Percentiles rank a stretch among this genome's conserved stretches.
phyloP scores from a whole-genome alignment of 2,113 vertebrate species.

The Oryzias celebensis region DNA sequence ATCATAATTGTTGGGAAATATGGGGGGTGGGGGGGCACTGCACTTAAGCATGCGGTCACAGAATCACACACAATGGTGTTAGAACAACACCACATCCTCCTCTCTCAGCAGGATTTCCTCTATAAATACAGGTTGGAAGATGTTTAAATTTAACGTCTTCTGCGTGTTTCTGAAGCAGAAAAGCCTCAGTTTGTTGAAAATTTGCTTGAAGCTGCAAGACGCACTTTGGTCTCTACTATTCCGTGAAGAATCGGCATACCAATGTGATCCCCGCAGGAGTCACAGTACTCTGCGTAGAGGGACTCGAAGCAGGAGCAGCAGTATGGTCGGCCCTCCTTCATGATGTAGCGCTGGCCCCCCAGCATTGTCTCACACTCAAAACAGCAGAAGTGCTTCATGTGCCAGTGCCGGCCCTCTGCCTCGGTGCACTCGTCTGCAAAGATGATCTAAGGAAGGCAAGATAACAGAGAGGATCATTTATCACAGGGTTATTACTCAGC shows the following conservation, averaged over 20 bases:
- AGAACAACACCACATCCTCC: conserved; percentile 12
- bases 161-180: conserved; percentile 10
- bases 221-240: conserved; percentile 13
- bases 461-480: conserved; percentile 41
- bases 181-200: conserved; percentile 4
- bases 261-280: conserved; percentile 96
- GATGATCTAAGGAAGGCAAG: conserved; percentile 84
- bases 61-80: neutral
- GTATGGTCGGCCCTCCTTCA: conserved; percentile 97
- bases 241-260: conserved; percentile 76
- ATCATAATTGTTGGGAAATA: conserved; percentile 49
- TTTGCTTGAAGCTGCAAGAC: conserved; percentile 1
- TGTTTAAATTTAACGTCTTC: neutral
- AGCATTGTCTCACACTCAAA: conserved; percentile 95
- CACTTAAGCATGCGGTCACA: conserved; percentile 50
- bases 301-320: conserved; percentile 98
- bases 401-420: conserved; percentile 97
- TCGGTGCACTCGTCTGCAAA: conserved; percentile 97
- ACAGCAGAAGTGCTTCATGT: conserved; percentile 99
- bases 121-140: neutral
- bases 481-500: conserved; percentile 36
- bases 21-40: conserved; percentile 45
- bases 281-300: conserved; percentile 94
- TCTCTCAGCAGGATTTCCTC: conserved; percentile 2
- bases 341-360: conserved; percentile 97